These are phyloP conservation scores for Turritopsis dohrnii DNA, from an alignment of 30 jellyfish, hydroid and myxozoan species.

Conservation along the genomic window DNA sequence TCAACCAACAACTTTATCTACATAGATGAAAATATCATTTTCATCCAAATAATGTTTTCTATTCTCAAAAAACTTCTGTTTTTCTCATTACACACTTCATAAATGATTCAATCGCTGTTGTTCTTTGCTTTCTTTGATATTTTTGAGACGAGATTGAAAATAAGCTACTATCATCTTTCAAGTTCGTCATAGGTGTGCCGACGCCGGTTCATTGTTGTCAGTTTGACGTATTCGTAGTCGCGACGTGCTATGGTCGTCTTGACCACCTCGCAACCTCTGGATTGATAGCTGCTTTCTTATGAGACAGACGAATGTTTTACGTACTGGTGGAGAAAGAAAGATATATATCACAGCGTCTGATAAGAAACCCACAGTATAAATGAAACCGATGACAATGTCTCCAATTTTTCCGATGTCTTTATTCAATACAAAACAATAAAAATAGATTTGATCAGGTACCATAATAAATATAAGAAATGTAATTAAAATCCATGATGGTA, in stretches of 20 bases:
- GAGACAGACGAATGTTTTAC: neutral
- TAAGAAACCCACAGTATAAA: neutral
- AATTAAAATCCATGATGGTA: constrained; percentile 1
- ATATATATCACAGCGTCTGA: constrained; percentile 7
- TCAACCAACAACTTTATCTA: too few species aligned
- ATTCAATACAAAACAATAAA: neutral
- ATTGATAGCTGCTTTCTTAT: neutral
- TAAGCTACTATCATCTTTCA: too few species aligned
- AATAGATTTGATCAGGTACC: constrained; percentile 14
- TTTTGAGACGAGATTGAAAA: too few species aligned
- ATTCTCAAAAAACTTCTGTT: too few species aligned
- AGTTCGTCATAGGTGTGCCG: neutral
- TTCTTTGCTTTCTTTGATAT: too few species aligned
- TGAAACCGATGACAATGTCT: neutral
- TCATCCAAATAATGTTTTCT: too few species aligned
- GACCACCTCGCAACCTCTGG: neutral
- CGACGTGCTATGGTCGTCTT: neutral
- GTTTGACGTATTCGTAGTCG: neutral
- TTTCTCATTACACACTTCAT: too few species aligned
- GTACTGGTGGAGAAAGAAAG: constrained; percentile 4
- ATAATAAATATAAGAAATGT: constrained; percentile 1
- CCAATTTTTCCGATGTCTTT: neutral
- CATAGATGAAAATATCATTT: too few species aligned
- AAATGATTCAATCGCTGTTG: too few species aligned
- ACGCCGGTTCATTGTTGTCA: neutral